phyloP scores from a whole-genome alignment of 2,888 invertebrate genomes.

The Altica lythri region DNA sequence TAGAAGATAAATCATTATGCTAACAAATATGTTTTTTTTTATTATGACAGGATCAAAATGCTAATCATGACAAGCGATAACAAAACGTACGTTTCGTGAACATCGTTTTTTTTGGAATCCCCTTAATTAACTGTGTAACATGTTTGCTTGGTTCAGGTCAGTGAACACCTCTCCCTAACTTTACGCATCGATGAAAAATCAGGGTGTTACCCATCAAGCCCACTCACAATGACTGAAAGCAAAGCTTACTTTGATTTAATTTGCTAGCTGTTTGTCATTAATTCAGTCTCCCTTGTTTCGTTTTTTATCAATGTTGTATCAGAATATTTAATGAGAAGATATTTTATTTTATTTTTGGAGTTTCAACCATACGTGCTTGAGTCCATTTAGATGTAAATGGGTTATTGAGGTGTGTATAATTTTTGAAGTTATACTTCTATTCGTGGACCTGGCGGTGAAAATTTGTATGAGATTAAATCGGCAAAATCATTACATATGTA shows the following conservation, averaged over 20 bases:
- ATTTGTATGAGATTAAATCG: too few relatives aligned
- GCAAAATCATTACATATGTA: too few relatives aligned
- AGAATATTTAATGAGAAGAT: constrained; percentile 13
- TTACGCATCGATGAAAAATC: constrained; percentile 21
- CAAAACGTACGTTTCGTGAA: constrained; percentile 6
- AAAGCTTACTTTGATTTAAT: constrained; percentile 14
- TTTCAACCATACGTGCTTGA: too few relatives aligned
- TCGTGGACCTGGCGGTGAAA: too few relatives aligned
- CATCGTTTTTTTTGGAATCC: constrained; percentile 10
- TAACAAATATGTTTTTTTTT: too few relatives aligned
- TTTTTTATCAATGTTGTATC: constrained; percentile 7
- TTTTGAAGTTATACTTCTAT: too few relatives aligned
- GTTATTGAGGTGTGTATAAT: too few relatives aligned
- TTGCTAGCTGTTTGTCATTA: constrained; percentile 9
- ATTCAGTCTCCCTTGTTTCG: neutral
- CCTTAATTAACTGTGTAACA: constrained; percentile 41
- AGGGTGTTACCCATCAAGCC: constrained; percentile 18
- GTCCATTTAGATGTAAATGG: too few relatives aligned
- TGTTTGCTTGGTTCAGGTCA: constrained; percentile 45
- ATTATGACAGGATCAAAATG: too few relatives aligned
- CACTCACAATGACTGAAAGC: constrained; percentile 18
- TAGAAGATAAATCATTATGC: too few relatives aligned
- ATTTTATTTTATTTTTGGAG: too few relatives aligned
- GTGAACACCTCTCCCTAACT: constrained; percentile 40
- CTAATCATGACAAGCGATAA: too few relatives aligned